phyloP scores from a whole-genome alignment of 2,888 invertebrate species.

The Calameuta idolon region DNA sequence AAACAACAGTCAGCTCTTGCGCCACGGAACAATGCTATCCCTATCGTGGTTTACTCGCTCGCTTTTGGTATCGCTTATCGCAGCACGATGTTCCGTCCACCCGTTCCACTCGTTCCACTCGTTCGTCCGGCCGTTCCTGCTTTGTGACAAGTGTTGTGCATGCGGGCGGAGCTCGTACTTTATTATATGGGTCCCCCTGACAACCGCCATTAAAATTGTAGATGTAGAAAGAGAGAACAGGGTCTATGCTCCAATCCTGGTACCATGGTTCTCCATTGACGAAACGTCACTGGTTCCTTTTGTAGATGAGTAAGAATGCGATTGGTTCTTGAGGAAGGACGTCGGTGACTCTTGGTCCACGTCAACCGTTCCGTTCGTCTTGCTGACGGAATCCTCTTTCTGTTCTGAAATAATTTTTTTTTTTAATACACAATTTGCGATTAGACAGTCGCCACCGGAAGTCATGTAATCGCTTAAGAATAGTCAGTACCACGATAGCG shows the following conservation, averaged over 20 bases:
- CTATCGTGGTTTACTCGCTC: slow-evolving; percentile 35
- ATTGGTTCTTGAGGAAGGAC: not conserved
- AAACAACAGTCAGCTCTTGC: slow-evolving; percentile 19
- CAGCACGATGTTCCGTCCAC: slow-evolving; percentile 36
- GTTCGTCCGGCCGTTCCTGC: slow-evolving; percentile 9
- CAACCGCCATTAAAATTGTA: not conserved
- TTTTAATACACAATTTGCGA: not conserved
- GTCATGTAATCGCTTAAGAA: slow-evolving; percentile 44
- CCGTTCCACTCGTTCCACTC: slow-evolving; percentile 12
- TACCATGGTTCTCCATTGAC: too few species aligned
- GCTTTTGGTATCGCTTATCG: slow-evolving; percentile 44
- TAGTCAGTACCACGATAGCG: slow-evolving; percentile 46
- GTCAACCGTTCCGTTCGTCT: not conserved
- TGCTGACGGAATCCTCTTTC: not conserved
- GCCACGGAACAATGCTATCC: slow-evolving; percentile 38
- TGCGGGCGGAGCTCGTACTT: slow-evolving; percentile 24
- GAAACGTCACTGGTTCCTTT: too few species aligned
- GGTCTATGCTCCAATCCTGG: not conserved
- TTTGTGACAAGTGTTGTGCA: slow-evolving; percentile 27
- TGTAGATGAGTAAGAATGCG: too few species aligned
- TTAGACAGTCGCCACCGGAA: slow-evolving; percentile 36
- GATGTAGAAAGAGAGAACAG: not conserved
- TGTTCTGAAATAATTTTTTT: not conserved
- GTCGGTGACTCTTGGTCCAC: not conserved
- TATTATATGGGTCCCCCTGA: not conserved